Evolutionary conservation across 2,888 invertebrate species (phyloP), one percentile per base, ranked within the genome.

Genomic region (Allacma fusca): DNA sequence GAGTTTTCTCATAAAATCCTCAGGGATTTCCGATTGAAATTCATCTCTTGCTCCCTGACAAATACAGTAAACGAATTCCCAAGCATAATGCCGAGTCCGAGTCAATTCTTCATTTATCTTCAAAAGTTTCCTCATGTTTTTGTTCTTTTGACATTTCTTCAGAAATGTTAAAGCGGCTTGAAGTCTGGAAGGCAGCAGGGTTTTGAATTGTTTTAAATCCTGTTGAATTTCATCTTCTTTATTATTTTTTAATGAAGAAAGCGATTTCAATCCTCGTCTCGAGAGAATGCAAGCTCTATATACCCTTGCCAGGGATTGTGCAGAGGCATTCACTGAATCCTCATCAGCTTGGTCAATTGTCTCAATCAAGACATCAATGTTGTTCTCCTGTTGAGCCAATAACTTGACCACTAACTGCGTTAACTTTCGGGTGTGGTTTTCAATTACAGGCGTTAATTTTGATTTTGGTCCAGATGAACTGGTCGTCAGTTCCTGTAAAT

Each of bases 341-440:
- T 21, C 72, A 59, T 72, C 29, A 26, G 24, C 28, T 40, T 59
- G 24, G 28, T 64, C 69, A 76, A 69, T 70, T 34, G 59, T 7
- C 62, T 76, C 69, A 70, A 62, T 62, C 24, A 62, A 62, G 62
- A 62, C 62, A 62, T 62, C 62, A 62, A 62, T 62, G 62, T 76
- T 26, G 19, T 40, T 23, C 40, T 74, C 59, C 67, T 77, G 67
- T 28, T 26, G 73, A 65, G 78, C 77, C 73, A 81, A 72, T 43
- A 78, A 75, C 57, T 78, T 77, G 13, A 81, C 75, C 67, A 81
- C 78, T 75, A 79, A 78, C 19, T 70, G 73, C 62, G 78, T 74
- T 43, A 83, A 80, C 73, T 80, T 76, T 71, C 77, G 80, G 43
- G 62, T 68, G 65, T 83, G 82, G 70, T 21, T 79, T 40, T 64